These are phyloP conservation scores for Deilephila porcellus DNA, from an alignment of 2,888 invertebrate genomes.

Conservation along the genomic window DNA sequence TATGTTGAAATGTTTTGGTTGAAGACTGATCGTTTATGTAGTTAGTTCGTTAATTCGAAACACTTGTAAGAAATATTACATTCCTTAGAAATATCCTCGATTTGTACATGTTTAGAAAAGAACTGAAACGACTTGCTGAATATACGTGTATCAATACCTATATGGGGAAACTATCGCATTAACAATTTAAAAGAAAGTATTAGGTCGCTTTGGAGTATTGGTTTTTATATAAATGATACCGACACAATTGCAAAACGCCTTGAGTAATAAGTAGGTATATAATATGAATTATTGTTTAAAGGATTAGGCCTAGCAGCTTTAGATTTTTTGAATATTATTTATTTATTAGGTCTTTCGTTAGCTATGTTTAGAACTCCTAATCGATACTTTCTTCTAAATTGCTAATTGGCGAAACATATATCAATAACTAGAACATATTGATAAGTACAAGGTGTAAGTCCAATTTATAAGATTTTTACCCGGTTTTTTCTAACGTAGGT, in stretches of 20 bases:
- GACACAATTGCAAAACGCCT: too few relatives aligned
- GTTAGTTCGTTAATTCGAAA: slow-evolving; percentile 11
- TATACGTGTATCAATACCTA: not conserved
- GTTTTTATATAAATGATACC: too few relatives aligned
- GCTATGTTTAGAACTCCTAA: too few relatives aligned
- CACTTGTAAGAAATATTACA: slow-evolving; percentile 11
- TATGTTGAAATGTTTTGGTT: slow-evolving; percentile 72
- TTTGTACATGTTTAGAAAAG: slow-evolving; percentile 13
- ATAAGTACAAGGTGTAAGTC: slow-evolving; percentile 30
- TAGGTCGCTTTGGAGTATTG: too few relatives aligned
- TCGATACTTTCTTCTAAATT: not conserved
- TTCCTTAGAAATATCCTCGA: not conserved
- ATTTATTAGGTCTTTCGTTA: too few relatives aligned
- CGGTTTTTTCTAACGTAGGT: slow-evolving; percentile 44
- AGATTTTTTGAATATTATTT: too few relatives aligned
- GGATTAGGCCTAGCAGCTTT: too few relatives aligned
- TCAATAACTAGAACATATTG: slow-evolving; percentile 19
- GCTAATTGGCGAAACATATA: not conserved
- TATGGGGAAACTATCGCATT: not conserved
- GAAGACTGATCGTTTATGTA: slow-evolving; percentile 79
- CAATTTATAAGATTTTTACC: slow-evolving; percentile 31
- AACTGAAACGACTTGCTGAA: slow-evolving; percentile 18
- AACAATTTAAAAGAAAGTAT: slow-evolving; percentile 6
- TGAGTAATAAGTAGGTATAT: too few relatives aligned
- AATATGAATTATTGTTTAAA: too few relatives aligned